Conservation (phyloP, 2,888 invertebrate genomes). For the Euproctis similis region DNA sequence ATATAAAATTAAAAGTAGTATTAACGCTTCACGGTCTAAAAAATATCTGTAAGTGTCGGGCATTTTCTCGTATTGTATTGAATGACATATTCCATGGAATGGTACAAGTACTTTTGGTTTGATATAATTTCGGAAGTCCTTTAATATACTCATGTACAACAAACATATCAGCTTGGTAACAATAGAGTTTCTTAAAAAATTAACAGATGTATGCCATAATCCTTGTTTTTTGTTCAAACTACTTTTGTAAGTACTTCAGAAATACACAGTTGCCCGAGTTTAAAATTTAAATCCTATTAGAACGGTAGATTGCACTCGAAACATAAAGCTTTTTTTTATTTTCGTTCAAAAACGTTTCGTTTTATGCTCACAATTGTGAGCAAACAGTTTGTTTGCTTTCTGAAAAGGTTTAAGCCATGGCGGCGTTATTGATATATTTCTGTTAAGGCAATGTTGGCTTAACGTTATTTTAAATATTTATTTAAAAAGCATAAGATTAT, state of each 20-base stretch:
- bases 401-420: conserved; percentile 41
- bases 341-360: conserved; percentile 34
- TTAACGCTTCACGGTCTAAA: too few relatives aligned
- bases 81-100: too few relatives aligned
- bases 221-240: not conserved
- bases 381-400: conserved; percentile 49
- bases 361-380: conserved; percentile 45
- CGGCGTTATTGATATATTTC: conserved; percentile 37
- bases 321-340: conserved; percentile 20
- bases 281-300: conserved; percentile 41
- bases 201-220: conserved; percentile 1
- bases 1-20: too few relatives aligned
- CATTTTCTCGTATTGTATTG: too few relatives aligned
- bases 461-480: conserved; percentile 17
- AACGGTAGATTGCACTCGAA: conserved; percentile 49
- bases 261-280: conserved; percentile 16
- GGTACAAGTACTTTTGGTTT: too few relatives aligned
- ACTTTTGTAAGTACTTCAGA: conserved; percentile 1
- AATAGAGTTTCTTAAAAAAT: conserved; percentile 5
- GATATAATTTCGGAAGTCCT: too few relatives aligned
- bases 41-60: too few relatives aligned
- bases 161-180: conserved; percentile 3
- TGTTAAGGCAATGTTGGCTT: conserved; percentile 27
- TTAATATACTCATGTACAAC: conserved; percentile 6
- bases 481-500: conserved; percentile 5